Conservation (phyloP, 2,888 invertebrate genomes). For the Imbricaverruca yamaguchii region DNA sequence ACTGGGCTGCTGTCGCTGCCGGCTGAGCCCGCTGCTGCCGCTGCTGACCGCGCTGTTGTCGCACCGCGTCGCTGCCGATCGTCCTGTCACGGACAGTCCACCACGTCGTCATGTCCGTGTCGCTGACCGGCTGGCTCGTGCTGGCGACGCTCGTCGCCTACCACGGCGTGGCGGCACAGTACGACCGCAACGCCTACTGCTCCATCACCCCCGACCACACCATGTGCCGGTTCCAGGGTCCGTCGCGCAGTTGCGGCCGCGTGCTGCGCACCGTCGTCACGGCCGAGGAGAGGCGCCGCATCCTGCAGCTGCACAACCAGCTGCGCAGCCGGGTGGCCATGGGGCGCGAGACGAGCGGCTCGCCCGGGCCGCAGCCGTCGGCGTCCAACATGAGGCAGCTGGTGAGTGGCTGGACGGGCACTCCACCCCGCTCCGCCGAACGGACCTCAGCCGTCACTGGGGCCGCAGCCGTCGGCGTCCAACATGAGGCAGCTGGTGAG, state of each 20-base stretch:
- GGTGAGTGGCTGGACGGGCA: conserved; percentile 27
- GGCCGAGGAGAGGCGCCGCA: conserved; percentile 28
- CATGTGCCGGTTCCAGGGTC: conserved; percentile 27
- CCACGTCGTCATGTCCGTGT: neutral
- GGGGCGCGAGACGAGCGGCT: conserved; percentile 32
- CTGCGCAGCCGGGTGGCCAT: conserved; percentile 34
- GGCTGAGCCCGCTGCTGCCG: too few relatives aligned
- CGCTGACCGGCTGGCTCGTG: neutral
- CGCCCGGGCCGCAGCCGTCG: conserved; percentile 33
- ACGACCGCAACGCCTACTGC: conserved; percentile 29
- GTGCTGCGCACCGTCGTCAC: conserved; percentile 28
- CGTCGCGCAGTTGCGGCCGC: conserved; percentile 27
- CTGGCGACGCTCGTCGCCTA: conserved; percentile 20
- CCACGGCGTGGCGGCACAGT: conserved; percentile 23
- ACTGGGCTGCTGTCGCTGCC: too few relatives aligned
- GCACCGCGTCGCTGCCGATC: too few relatives aligned
- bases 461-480: conserved; percentile 34
- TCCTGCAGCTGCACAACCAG: conserved; percentile 34
- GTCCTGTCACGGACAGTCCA: neutral
- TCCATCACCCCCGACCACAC: conserved; percentile 31
- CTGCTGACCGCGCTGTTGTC: too few relatives aligned
- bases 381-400: conserved; percentile 35
- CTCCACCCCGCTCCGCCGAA: neutral
- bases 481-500: conserved; percentile 35
- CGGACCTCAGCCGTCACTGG: conserved; percentile 17